phyloP scores from a whole-genome alignment of 2,113 vertebrate genomes.

The Sander vitreus region DNA sequence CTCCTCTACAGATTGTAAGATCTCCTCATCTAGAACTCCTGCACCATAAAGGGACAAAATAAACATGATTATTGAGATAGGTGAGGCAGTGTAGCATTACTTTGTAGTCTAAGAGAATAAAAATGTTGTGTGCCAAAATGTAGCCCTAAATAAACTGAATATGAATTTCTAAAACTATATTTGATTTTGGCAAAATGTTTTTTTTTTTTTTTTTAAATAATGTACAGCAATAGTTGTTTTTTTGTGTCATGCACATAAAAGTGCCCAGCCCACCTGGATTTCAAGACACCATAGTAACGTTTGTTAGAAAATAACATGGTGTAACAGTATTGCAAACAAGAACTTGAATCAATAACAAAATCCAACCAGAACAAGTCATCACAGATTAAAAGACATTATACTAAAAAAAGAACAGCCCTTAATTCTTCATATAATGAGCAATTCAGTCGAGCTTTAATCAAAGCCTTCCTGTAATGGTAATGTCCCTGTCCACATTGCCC shows the following conservation, averaged over 20 bases:
- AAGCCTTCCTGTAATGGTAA: not conserved
- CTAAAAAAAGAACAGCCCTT: too few species aligned
- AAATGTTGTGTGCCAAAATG: not conserved
- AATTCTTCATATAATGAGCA: too few species aligned
- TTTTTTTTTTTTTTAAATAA: not conserved
- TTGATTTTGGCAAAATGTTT: not conserved
- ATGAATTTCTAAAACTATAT: not conserved
- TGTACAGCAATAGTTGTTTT: not conserved
- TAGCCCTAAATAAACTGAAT: not conserved
- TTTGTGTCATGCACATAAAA: not conserved
- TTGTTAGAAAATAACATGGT: too few species aligned
- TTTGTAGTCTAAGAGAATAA: not conserved
- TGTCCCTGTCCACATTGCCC: not conserved
- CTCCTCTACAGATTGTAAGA: too few species aligned
- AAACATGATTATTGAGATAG: not conserved
- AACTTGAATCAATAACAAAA: not conserved
- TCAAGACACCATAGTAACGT: not conserved
- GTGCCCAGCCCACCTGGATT: not conserved
- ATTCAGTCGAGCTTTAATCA: not conserved
- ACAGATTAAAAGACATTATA: not conserved
- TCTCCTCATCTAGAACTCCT: not conserved
- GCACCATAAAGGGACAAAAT: not conserved
- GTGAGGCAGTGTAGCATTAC: not conserved
- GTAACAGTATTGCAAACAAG: too few species aligned
- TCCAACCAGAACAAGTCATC: not conserved